phyloP scores from a whole-genome alignment of 2,888 invertebrate species.

The Apomyelois bistriatella region DNA sequence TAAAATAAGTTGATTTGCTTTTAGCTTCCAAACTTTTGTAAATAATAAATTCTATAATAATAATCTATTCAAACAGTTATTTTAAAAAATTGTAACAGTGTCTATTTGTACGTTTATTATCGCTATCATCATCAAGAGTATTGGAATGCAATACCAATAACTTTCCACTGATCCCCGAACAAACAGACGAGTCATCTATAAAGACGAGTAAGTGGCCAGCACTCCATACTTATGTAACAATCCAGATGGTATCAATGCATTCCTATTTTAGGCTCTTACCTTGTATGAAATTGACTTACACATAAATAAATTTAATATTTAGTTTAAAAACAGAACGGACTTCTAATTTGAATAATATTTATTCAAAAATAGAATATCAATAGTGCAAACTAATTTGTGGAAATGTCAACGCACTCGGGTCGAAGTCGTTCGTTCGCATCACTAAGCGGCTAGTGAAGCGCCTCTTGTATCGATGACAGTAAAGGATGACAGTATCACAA shows the following conservation, averaged over 20 bases:
- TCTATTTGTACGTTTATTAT: background rate
- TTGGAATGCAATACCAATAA: slow-evolving; percentile 4
- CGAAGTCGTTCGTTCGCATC: slow-evolving; percentile 30
- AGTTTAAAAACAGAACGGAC: background rate
- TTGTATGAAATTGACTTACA: slow-evolving; percentile 3
- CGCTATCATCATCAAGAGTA: background rate
- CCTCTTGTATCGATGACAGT: slow-evolving; percentile 30
- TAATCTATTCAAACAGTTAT: background rate
- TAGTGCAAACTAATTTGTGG: slow-evolving; percentile 50
- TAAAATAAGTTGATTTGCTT: no score
- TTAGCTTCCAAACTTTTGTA: no score
- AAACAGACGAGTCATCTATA: slow-evolving; percentile 1
- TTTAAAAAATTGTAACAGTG: background rate
- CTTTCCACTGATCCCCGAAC: slow-evolving; percentile 2
- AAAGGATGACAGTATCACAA: slow-evolving; percentile 60
- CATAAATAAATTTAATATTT: background rate
- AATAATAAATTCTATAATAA: background rate
- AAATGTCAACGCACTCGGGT: slow-evolving; percentile 45
- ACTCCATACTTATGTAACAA: slow-evolving; percentile 6
- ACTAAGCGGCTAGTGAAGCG: slow-evolving; percentile 29
- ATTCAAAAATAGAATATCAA: slow-evolving; percentile 42
- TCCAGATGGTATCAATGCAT: slow-evolving; percentile 1
- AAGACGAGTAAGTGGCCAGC: slow-evolving; percentile 3
- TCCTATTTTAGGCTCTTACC: slow-evolving; percentile 3
- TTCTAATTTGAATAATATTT: slow-evolving; percentile 5